A percentile compares a stretch with the other conserved stretches of the same genome.
Evolutionary conservation across 2,888 invertebrate genomes (phyloP).

Genomic region (Drosophila stalkeri): DNA sequence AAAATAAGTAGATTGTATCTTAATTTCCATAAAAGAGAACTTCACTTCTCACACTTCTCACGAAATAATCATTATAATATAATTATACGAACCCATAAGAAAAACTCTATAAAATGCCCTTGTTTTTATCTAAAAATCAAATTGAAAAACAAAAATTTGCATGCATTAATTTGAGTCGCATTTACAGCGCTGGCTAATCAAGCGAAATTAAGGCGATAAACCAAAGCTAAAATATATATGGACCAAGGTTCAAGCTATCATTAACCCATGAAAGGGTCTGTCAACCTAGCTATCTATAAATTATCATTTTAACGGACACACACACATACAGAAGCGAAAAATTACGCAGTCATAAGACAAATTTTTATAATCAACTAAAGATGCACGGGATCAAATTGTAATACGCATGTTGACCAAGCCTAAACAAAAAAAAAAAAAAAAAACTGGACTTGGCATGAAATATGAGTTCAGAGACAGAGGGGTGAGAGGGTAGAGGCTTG

Average conservation of each 20-base stretch:
- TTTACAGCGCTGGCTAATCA: slow-evolving; percentile 42
- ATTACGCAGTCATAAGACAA: slow-evolving; percentile 71
- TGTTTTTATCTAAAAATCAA: not conserved
- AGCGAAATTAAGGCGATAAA: slow-evolving; percentile 57
- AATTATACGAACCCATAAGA: not conserved
- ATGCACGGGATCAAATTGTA: slow-evolving; percentile 68
- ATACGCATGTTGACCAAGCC: slow-evolving; percentile 62
- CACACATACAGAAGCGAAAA: slow-evolving; percentile 23
- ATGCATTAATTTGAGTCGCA: not conserved
- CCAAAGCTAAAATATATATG: slow-evolving; percentile 53
- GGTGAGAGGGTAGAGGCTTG: slow-evolving; percentile 37
- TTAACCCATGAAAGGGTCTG: slow-evolving; percentile 47
- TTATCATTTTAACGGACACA: slow-evolving; percentile 60
- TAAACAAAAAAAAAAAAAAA: not conserved
- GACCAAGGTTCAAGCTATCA: slow-evolving; percentile 60
- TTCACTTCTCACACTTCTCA: not conserved
- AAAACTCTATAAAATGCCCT: not conserved
- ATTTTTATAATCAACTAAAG: slow-evolving; percentile 59
- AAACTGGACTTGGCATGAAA: slow-evolving; percentile 57
- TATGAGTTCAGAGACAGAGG: slow-evolving; percentile 58
- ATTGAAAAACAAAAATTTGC: not conserved
- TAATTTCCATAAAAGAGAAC: not conserved
- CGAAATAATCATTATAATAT: not conserved
- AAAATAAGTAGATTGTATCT: no score
- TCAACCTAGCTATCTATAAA: slow-evolving; percentile 43